Base-by-base conservation (phyloP, 2,113 vertebrate species). In the Siniperca knerii region DNA sequence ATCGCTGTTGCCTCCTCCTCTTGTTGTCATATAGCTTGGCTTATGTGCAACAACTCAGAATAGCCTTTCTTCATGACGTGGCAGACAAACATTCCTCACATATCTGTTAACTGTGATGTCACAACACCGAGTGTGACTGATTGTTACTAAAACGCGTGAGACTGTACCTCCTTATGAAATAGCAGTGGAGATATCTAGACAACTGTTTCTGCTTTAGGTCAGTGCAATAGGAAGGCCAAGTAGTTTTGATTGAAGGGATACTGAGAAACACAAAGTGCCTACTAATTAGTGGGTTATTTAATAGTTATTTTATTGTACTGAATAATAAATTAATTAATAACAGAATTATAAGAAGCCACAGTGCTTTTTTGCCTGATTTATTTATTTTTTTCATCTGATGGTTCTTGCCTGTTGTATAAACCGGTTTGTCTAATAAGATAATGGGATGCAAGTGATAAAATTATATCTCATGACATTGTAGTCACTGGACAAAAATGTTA, bases 61-160 rank as follows among this genome's bases (percentile, higher is more conserved):
- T 15, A 37, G n/a, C 67, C 46, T 69, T 67, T 78, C 35, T 60
- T 66, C 54, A 16, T 64, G 69, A 87, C 69, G 76, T 55, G 55
- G 75, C 55, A 42, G 29, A 77, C 62, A 85, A 29, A 79, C 90
- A 93, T 95, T 93, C 85, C 88, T 75, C 79, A 82, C 92, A 89
- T 89, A 88, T 74, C 78, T 89, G 72, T 86, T 42, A 83, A 46
- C 67, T 84, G 71, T 87, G 62, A 72, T 68, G 76, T 83, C 88
- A 62, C 62, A 54, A 16, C 42, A 8, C 4, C 5, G n/a, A 44
- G 55, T 50, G 42, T 37, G 57, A 68, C 67, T 52, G 72, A 37
- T 57, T 52, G 44, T 54, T 7, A 52, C 35, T 65, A 2, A 61
- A 72, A 55, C 21, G 9, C 4, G 2, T 18, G 1, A 48, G 20